phyloP scores from a whole-genome alignment of 2,888 invertebrate species.

The Entomobrya proxima region DNA sequence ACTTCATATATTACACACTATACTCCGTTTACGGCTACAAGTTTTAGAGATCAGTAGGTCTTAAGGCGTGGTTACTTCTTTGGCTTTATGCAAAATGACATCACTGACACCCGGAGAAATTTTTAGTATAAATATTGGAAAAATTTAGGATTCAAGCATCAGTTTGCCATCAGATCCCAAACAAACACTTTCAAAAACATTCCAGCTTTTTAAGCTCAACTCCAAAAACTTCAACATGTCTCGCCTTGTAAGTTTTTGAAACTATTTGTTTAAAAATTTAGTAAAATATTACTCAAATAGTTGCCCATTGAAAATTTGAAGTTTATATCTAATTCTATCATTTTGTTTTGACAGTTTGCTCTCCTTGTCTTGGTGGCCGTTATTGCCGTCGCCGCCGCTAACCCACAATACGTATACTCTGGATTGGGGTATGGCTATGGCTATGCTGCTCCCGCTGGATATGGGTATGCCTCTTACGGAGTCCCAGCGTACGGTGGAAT shows the following conservation, averaged over 20 bases:
- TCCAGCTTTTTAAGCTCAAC: slow-evolving; percentile 35
- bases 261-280: background rate
- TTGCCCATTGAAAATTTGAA: no score
- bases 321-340: background rate
- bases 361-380: slow-evolving; percentile 57
- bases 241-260: slow-evolving; percentile 50
- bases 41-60: background rate
- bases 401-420: slow-evolving; percentile 56
- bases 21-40: background rate
- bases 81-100: background rate
- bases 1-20: no score
- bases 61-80: slow-evolving; percentile 28
- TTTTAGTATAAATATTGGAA: slow-evolving; percentile 39
- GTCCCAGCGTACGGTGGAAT: slow-evolving; percentile 24
- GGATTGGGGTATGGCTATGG: slow-evolving; percentile 41
- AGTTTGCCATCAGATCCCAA: background rate
- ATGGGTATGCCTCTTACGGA: slow-evolving; percentile 38
- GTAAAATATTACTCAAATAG: background rate
- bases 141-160: background rate
- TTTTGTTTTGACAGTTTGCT: slow-evolving; percentile 53
- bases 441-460: background rate
- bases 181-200: background rate
- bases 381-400: slow-evolving; percentile 48
- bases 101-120: background rate
- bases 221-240: slow-evolving; percentile 40